Evolutionary conservation across 2,888 invertebrate species (phyloP).

Genomic region (Nematopogon swammerdamellus): DNA sequence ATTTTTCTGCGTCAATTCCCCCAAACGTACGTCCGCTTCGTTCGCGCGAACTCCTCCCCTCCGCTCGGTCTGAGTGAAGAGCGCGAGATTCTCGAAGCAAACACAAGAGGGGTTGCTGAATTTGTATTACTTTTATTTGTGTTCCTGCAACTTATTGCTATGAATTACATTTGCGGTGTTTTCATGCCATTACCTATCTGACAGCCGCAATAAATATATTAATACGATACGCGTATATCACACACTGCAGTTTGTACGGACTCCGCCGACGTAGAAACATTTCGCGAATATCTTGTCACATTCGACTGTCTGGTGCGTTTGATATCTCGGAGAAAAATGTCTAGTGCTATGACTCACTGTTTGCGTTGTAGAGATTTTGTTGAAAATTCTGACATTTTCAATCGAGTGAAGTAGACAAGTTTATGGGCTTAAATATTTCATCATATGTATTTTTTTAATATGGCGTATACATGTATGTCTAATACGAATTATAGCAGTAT

Average conservation of each 20-base stretch:
- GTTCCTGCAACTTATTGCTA: constrained; percentile 31
- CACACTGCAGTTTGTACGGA: constrained; percentile 16
- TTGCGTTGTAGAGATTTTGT: too few species aligned
- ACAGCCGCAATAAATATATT: constrained; percentile 49
- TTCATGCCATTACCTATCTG: constrained; percentile 52
- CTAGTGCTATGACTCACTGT: too few species aligned
- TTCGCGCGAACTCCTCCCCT: background rate
- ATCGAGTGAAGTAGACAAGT: too few species aligned
- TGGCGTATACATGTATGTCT: too few species aligned
- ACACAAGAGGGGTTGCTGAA: constrained; percentile 5
- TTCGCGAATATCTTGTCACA: background rate
- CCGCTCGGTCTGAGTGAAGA: background rate
- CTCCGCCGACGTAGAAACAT: background rate
- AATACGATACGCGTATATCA: constrained; percentile 35
- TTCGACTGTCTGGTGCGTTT: background rate
- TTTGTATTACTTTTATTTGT: constrained; percentile 26
- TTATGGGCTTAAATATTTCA: too few species aligned
- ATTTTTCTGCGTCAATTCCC: too few species aligned
- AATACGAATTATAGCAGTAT: too few species aligned
- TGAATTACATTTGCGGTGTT: constrained; percentile 39
- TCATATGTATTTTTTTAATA: too few species aligned
- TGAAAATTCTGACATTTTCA: too few species aligned
- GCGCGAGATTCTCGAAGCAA: background rate
- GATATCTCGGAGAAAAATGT: background rate
- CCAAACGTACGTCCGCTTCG: too few species aligned